Conservation (phyloP, 35 echinoderm and acorn worm genomes). For the Lytechinus variegatus region DNA sequence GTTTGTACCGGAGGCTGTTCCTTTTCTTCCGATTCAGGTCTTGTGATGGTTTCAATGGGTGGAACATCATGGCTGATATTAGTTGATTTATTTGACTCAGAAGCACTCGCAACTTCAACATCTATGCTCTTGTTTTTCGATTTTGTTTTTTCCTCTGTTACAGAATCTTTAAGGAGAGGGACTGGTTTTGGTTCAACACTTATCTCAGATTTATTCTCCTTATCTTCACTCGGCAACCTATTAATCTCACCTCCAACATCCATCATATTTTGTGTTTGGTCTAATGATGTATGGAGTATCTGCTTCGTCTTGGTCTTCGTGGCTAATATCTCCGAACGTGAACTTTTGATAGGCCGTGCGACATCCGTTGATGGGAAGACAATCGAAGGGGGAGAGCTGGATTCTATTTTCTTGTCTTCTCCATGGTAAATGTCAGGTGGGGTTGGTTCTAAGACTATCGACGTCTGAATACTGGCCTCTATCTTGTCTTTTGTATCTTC, state of each 20-base stretch:
- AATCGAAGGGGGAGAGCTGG: neutral
- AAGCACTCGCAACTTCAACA: neutral
- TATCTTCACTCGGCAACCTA: neutral
- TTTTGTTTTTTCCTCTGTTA: neutral
- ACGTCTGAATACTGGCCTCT: neutral
- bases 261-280: neutral
- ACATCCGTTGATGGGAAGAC: neutral
- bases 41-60: neutral
- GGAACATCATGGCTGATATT: neutral
- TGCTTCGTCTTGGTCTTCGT: neutral
- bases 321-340: neutral
- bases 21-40: neutral
- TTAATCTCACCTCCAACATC: neutral
- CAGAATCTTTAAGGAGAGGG: neutral
- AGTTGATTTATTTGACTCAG: neutral
- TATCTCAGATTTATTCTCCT: neutral
- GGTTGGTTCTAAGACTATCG: neutral
- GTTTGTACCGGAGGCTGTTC: neutral
- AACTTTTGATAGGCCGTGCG: neutral
- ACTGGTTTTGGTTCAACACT: neutral
- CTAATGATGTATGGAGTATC: neutral
- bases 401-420: neutral
- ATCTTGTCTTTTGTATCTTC: neutral
- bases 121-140: neutral
- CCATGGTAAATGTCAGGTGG: neutral